Conservation (phyloP, 2,113 vertebrate species). For the Macquaria australasica region DNA sequence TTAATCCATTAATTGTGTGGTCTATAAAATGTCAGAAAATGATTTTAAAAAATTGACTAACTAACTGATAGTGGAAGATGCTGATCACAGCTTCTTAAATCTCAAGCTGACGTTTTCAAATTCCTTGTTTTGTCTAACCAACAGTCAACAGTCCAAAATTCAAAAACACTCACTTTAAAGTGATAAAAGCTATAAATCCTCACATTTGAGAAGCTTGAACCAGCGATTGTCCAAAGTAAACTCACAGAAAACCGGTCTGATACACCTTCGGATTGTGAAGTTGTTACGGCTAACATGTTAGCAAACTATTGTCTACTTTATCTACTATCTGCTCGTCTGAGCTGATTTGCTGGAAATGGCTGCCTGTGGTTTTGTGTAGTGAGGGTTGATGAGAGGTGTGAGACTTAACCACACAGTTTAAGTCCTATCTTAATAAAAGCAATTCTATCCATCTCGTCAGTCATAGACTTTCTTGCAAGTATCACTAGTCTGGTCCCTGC, state of each 20-base stretch:
- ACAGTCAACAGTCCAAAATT: neutral
- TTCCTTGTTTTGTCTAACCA: neutral
- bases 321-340: neutral
- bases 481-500: neutral
- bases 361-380: neutral
- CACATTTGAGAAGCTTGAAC: neutral
- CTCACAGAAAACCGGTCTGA: neutral
- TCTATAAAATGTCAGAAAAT: neutral
- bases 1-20: neutral
- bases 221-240: neutral
- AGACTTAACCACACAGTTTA: neutral
- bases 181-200: neutral
- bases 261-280: neutral
- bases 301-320: neutral
- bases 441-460: slow-evolving; percentile 2
- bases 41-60: too few species aligned
- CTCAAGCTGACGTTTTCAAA: neutral
- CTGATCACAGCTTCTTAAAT: neutral
- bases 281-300: neutral
- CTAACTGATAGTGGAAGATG: neutral
- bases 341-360: neutral
- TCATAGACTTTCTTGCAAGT: neutral
- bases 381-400: neutral
- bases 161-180: neutral
- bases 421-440: neutral